Base-by-base conservation (phyloP, 2,113 vertebrate genomes). In the Mellivora capensis region DNA sequence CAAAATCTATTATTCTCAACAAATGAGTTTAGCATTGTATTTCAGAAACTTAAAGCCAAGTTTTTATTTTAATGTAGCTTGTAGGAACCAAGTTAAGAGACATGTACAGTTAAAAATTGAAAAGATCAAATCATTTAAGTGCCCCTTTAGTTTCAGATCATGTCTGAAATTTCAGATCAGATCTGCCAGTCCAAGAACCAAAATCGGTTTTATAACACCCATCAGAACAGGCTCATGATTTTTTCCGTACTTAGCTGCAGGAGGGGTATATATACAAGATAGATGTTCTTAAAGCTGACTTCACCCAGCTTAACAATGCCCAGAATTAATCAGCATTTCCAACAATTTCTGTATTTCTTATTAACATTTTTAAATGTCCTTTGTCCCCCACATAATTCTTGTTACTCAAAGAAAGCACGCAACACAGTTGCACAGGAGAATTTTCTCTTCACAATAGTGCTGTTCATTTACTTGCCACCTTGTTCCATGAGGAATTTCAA, bases 131-230 rank as follows among this genome's bases (percentile, higher is more conserved):
- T 74, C 29, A 59, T 49, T 79, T 47, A 57, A 85, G 77, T 93
- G 44, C 3, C 6, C 52, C 15, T 86, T 77, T 89, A 96, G 93
- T 91, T 23, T 17, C 9, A 97, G 83, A 86, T 92, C 47, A 96
- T n/a, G n/a, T n/a, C n/a, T n/a, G n/a, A n/a, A n/a, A 95, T 91
- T 23, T 17, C 9, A 97, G 83, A 86, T 92, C 47, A 96, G n/a
- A n/a, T n/a, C 59, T 90, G 18, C 42, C 42, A 9, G 62, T 67
- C 44, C 10, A 62, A 88, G n/a, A 83, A 62, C 49, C 61, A 42
- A 91, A 93, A 95, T 80, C 1, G 8, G 79, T 90, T 94, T 81
- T 47, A 79, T 77, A 87, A 67, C 12, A 64, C 2, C 44, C 52
- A 62, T 82, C n/a, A 67, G 59, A 31, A 77, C 25, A 25, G 12